Base-by-base conservation (phyloP, 2,888 invertebrate species). In the Podabrus alpinus region DNA sequence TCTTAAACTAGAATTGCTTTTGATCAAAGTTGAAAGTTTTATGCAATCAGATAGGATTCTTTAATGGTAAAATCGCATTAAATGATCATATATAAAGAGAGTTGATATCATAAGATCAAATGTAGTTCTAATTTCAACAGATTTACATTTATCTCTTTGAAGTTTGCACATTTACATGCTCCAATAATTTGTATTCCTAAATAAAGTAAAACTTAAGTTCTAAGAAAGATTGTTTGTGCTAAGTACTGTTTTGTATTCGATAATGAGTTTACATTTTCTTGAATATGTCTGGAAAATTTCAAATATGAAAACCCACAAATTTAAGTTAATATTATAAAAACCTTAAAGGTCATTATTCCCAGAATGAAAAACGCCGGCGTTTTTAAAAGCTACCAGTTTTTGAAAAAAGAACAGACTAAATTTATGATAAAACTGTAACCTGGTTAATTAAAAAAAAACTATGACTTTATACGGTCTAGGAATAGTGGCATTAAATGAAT, bases 1-100 rank as follows among this genome's bases (percentile, higher is more conserved):
- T 19, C 62, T 64, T 19, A 64, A 64, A 64, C 15, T 21, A 64
- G 21, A 64, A 64, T 17, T 64, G 17, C 21, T 21, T 19, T n/a
- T 72, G 72, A 72, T 72, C 72, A 72, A 72, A 72, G 72, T 68
- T 68, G 72, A 61, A 72, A 68, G 67, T 72, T 72, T 72, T 72
- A 68, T 68, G 72, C 59, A 72, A 72, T 72, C 72, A 68, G 72
- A 67, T 68, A 45, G 24, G 60, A 21, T 17, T 21, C 24, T 60
- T 67, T 67, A 67, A 72, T 67, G 72, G 60, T 60, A 15, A 72
- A 72, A 72, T 72, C 72, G 72, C 59, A 72, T 72, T 72, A 72
- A 66, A 16, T 71, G 64, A 67, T 67, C 66, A 72, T 72, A 71
- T 66, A 60, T 67, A 67, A 24, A 66, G 67, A 24, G 25, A 19